Evolutionary conservation across 2,888 invertebrate genomes (phyloP), one percentile per base, ranked within the genome.

Genomic region (Parasteatoda lunata): DNA sequence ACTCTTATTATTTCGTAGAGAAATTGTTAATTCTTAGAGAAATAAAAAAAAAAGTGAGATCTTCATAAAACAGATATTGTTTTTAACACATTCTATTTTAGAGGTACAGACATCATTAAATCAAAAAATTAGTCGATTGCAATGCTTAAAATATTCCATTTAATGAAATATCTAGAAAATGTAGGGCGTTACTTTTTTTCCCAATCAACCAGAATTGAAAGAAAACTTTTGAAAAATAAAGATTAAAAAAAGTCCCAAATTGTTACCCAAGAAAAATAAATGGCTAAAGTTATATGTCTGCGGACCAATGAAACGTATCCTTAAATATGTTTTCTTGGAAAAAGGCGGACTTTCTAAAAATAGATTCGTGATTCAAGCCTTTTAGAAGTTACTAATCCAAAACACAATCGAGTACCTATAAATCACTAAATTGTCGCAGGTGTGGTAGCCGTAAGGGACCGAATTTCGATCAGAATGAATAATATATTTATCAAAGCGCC

Each of bases 401-500:
- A 64, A 30, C 69, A 15, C 51, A 64, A 68, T 69, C 49, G 79
- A 70, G 70, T 45, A 52, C 54, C 65, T 73, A 80, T 80, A 80
- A 80, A 59, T 59, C 59, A 59, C 7, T 9, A 59, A 13, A 59
- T 59, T 59, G 59, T 59, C 3, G 8, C 59, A 59, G 59, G 59
- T 59, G 59, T 59, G 59, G 59, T 59, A 59, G 9, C 59, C 4
- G 9, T 59, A 13, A 13, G 59, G n/a, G 59, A 30, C n/a, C 9
- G n/a, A 59, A 59, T 59, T 59, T 49, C 73, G 30, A 69, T 51
- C 15, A 5, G 72, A n/a, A 77, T 84, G 77, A 84, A 84, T 84
- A 71, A 84, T 84, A 77, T 77, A 84, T 84, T 77, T 51, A 71
- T 54, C 47, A 64, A 82, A 76, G 83, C 66, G 30, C 30, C 45